phyloP scores from a whole-genome alignment of 2,113 vertebrate species.

The Lasiurus cinereus region DNA sequence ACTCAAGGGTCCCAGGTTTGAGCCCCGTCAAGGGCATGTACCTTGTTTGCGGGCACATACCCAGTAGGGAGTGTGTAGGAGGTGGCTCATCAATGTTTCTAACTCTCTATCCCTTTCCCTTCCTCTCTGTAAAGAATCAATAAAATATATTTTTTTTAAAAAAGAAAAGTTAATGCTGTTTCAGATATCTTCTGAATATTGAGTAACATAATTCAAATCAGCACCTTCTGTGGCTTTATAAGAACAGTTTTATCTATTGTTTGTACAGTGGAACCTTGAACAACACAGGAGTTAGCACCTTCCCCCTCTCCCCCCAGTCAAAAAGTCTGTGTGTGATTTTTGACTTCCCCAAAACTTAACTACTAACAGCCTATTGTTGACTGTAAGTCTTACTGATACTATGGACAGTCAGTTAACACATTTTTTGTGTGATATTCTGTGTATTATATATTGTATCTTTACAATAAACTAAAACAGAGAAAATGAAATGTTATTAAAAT shows the following conservation, averaged over 20 bases:
- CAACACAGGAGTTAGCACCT: neutral
- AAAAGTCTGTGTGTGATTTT: neutral
- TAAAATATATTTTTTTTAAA: too few species aligned
- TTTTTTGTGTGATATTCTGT: neutral
- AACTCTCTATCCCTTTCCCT: too few species aligned
- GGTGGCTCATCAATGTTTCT: too few species aligned
- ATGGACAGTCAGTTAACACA: neutral
- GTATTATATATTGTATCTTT: neutral
- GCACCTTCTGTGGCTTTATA: neutral
- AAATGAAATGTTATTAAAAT: neutral
- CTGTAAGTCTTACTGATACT: neutral
- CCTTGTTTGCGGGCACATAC: too few species aligned
- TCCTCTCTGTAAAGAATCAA: too few species aligned
- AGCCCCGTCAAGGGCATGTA: too few species aligned
- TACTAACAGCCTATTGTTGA: neutral
- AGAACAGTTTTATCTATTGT: neutral
- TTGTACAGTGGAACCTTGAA: neutral
- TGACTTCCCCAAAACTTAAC: neutral
- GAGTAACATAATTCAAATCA: neutral
- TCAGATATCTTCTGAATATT: neutral
- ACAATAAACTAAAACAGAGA: neutral
- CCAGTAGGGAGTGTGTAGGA: too few species aligned
- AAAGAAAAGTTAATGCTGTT: neutral
- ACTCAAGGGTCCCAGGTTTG: too few species aligned
- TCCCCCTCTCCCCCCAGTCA: neutral